A percentile compares a stretch with the other conserved stretches of the same genome.
Evolutionary conservation across 2,888 invertebrate species (phyloP).

Genomic region (Rambutsinella grinnellia): DNA sequence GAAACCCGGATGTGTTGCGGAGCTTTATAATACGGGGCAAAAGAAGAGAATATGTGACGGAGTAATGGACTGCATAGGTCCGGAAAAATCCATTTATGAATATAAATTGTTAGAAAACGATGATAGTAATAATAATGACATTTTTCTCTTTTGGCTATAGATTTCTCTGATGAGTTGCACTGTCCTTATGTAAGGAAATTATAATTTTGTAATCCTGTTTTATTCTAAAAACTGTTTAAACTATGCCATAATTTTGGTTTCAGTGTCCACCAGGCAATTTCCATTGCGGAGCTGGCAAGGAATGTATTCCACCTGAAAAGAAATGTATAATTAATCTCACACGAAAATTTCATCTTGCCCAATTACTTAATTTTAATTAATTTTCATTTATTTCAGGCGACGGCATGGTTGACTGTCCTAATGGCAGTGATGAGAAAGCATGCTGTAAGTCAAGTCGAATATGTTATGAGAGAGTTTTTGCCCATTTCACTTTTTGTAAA

Average conservation of each 20-base stretch:
- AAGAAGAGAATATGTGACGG: slow-evolving; percentile 88
- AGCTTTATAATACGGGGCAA: slow-evolving; percentile 80
- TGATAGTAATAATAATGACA: neutral
- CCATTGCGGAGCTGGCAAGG: slow-evolving; percentile 82
- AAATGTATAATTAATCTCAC: slow-evolving; percentile 23
- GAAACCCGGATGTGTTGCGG: slow-evolving; percentile 84
- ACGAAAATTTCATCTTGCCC: neutral
- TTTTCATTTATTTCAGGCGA: slow-evolving; percentile 25
- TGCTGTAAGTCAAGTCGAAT: slow-evolving; percentile 78
- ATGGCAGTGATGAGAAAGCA: slow-evolving; percentile 87
- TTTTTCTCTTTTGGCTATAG: neutral
- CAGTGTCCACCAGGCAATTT: slow-evolving; percentile 77
- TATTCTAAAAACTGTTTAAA: too few relatives aligned
- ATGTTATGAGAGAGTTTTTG: slow-evolving; percentile 16
- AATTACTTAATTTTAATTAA: neutral
- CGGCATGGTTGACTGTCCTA: slow-evolving; percentile 85
- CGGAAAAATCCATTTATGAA: neutral
- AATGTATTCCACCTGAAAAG: slow-evolving; percentile 76
- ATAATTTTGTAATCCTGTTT: too few relatives aligned
- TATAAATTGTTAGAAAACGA: neutral
- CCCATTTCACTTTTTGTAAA: slow-evolving; percentile 8
- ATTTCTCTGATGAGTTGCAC: slow-evolving; percentile 72
- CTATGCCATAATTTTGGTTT: slow-evolving; percentile 5
- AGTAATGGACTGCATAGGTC: slow-evolving; percentile 83
- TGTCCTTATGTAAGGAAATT: slow-evolving; percentile 78